Percentiles rank a stretch among this genome's conserved stretches.
These are phyloP conservation scores for Oreochromis aureus DNA, from an alignment of 2,113 vertebrate genomes.

Conservation along the genomic window DNA sequence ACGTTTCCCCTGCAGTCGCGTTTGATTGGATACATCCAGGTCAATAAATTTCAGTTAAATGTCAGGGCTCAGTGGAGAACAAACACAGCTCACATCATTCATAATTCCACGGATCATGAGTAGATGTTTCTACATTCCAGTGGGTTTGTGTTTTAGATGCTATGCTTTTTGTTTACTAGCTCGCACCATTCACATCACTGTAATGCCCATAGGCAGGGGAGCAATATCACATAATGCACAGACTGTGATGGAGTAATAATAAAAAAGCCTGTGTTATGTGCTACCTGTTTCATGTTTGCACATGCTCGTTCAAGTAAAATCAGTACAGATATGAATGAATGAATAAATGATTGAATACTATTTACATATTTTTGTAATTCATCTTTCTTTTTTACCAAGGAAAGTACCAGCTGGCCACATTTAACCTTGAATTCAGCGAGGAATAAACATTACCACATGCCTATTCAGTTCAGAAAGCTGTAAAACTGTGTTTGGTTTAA, in stretches of 20 bases:
- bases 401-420: not conserved
- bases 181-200: constrained; percentile 20
- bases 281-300: not conserved
- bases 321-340: not conserved
- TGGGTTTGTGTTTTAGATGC: constrained; percentile 19
- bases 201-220: constrained; percentile 38
- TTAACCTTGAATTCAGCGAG: constrained; percentile 22
- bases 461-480: not conserved
- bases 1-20: not conserved
- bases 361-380: constrained; percentile 1
- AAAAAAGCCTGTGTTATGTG: not conserved
- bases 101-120: not conserved
- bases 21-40: constrained; percentile 24
- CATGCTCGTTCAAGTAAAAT: not conserved
- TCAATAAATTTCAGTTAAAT: constrained; percentile 27
- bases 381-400: not conserved
- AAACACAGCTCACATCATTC: constrained; percentile 12
- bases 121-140: constrained; percentile 6
- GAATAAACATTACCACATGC: not conserved
- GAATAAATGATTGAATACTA: not conserved
- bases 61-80: constrained; percentile 1
- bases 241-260: constrained; percentile 4
- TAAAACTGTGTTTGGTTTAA: not conserved
- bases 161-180: constrained; percentile 22
- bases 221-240: constrained; percentile 42